Evolutionary conservation across 2,888 invertebrate species (phyloP).

Genomic region (Ophion obscuratus): DNA sequence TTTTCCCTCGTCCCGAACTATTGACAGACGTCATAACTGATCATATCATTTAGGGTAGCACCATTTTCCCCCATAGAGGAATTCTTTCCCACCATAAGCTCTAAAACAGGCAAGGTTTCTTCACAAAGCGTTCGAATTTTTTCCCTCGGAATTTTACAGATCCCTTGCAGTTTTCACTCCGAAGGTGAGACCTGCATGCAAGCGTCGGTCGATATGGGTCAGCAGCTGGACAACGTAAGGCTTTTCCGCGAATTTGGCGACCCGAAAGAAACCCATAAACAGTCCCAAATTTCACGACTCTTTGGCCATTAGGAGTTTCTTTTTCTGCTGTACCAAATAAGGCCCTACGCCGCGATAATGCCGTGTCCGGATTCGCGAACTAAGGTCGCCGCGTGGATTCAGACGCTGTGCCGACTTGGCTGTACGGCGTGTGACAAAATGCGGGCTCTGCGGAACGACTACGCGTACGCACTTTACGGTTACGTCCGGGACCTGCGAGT

Average conservation of each 20-base stretch:
- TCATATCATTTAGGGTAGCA: no score
- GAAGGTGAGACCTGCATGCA: constrained; percentile 62
- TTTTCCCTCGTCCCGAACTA: no score
- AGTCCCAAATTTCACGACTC: not conserved
- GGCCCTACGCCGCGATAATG: constrained; percentile 84
- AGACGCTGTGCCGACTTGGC: constrained; percentile 84
- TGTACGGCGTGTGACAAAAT: constrained; percentile 84
- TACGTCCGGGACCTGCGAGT: constrained; percentile 84
- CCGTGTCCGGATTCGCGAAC: constrained; percentile 83
- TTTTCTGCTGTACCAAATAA: constrained; percentile 84
- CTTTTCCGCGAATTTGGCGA: not conserved
- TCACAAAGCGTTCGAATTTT: not conserved
- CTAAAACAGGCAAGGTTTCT: no score
- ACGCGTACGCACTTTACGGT: constrained; percentile 85
- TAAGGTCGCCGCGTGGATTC: constrained; percentile 85
- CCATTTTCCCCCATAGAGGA: no score
- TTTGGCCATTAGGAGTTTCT: constrained; percentile 83
- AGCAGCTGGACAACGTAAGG: constrained; percentile 70
- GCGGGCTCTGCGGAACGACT: constrained; percentile 86
- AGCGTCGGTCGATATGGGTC: constrained; percentile 65
- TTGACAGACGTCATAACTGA: no score
- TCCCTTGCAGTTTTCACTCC: constrained; percentile 69
- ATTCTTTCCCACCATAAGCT: no score
- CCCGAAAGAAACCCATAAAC: not conserved
- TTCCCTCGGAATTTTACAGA: constrained; percentile 57